Conservation (phyloP, 2,113 vertebrate species). For the Alethe diademata region DNA sequence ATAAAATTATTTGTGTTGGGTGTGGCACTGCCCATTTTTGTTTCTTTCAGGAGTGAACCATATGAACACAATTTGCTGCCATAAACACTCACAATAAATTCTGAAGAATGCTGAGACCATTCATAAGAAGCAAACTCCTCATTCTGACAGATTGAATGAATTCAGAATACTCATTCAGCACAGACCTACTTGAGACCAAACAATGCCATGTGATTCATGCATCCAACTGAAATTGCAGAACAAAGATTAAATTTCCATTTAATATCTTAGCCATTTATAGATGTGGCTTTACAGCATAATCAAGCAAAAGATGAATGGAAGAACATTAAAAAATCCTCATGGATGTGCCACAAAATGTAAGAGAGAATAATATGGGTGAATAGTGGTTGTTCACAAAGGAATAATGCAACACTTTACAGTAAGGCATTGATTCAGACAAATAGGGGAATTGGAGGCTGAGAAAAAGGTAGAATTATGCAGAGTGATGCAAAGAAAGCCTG, state of each 20-base stretch:
- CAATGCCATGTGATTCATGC: background rate
- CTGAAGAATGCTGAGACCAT: background rate
- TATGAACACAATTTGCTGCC: background rate
- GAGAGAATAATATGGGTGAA: background rate
- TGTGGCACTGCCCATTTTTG: background rate
- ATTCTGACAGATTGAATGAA: background rate
- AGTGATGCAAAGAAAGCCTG: background rate
- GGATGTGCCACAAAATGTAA: background rate
- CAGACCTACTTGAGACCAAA: background rate
- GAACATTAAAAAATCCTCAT: background rate
- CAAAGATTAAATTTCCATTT: background rate
- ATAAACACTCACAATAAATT: background rate
- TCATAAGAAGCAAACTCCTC: background rate
- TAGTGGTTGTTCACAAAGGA: background rate
- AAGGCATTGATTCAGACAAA: background rate
- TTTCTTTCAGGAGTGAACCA: background rate
- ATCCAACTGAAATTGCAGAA: background rate
- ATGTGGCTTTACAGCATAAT: background rate
- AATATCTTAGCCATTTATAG: background rate
- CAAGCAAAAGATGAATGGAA: background rate
- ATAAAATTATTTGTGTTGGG: background rate
- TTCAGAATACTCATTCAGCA: background rate
- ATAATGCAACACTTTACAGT: background rate
- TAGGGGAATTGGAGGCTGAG: background rate
- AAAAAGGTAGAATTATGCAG: background rate